A percentile compares a stretch with the other conserved stretches of the same genome.
Evolutionary conservation across 2,797 vertebrate species (phyloP).

Genomic region (Heteromormyrus szaboi): DNA sequence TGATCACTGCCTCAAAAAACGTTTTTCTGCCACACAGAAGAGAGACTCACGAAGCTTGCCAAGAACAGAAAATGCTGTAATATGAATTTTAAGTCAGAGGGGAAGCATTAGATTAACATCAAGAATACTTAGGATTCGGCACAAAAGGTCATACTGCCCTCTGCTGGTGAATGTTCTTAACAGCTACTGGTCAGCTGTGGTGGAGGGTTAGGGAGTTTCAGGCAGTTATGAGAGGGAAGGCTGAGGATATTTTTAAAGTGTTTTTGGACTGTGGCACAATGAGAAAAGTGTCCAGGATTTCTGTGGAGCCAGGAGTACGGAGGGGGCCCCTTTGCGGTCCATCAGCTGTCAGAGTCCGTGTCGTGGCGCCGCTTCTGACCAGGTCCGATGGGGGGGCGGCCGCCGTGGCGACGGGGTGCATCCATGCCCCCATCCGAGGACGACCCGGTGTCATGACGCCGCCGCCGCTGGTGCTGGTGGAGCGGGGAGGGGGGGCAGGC

Average conservation of each 20-base stretch:
- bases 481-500: conserved; percentile 45
- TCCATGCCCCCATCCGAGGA: conserved; percentile 56
- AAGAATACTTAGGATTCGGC: not conserved
- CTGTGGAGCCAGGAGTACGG: not conserved
- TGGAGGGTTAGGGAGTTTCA: not conserved
- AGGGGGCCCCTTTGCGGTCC: not conserved
- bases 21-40: not conserved
- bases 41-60: not conserved
- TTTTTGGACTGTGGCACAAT: not conserved
- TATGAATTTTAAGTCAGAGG: not conserved
- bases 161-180: not conserved
- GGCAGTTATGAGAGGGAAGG: not conserved
- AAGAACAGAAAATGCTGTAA: not conserved
- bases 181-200: not conserved
- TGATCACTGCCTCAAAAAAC: not conserved
- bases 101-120: not conserved
- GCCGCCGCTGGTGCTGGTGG: conserved; percentile 48
- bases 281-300: not conserved
- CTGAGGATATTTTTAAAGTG: not conserved
- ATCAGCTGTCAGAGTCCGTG: conserved; percentile 67
- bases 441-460: conserved; percentile 56
- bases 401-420: conserved; percentile 49
- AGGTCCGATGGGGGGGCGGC: conserved; percentile 53
- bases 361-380: conserved; percentile 66
- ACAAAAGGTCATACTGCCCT: not conserved